Conservation (phyloP, 2,113 vertebrate genomes). For the Lutjanus erythropterus region DNA sequence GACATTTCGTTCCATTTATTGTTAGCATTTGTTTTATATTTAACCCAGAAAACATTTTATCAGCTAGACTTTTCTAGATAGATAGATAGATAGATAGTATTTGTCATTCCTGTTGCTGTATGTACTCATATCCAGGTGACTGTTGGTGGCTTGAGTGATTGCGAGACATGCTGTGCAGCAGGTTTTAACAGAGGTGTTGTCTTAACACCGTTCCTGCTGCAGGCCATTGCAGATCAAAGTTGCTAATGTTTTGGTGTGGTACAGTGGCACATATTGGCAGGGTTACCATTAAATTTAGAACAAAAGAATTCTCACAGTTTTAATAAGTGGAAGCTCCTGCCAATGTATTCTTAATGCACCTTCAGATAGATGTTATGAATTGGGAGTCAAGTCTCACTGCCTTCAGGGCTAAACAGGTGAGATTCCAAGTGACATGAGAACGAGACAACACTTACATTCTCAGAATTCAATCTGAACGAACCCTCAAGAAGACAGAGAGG, state of each 20-base stretch:
- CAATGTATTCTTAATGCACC: too few relatives aligned
- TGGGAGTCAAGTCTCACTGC: neutral
- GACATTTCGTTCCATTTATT: neutral
- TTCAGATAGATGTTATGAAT: too few relatives aligned
- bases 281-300: too few relatives aligned
- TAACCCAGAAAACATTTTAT: neutral
- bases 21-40: neutral
- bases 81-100: too few relatives aligned
- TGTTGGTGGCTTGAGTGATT: neutral
- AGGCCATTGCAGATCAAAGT: too few relatives aligned
- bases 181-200: neutral
- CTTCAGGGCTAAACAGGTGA: neutral
- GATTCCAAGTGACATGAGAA: slow-evolving; percentile 1
- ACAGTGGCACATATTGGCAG: too few relatives aligned
- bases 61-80: neutral
- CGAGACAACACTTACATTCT: neutral
- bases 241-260: too few relatives aligned
- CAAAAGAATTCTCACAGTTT: too few relatives aligned
- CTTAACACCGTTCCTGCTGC: neutral
- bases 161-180: neutral
- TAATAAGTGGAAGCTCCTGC: too few relatives aligned
- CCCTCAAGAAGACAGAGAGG: neutral
- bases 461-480: neutral
- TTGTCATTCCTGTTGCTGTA: neutral
- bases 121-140: neutral